These are phyloP conservation scores for Chloebia gouldiae DNA, from an alignment of 2,113 vertebrate species.

Conservation along the genomic window DNA sequence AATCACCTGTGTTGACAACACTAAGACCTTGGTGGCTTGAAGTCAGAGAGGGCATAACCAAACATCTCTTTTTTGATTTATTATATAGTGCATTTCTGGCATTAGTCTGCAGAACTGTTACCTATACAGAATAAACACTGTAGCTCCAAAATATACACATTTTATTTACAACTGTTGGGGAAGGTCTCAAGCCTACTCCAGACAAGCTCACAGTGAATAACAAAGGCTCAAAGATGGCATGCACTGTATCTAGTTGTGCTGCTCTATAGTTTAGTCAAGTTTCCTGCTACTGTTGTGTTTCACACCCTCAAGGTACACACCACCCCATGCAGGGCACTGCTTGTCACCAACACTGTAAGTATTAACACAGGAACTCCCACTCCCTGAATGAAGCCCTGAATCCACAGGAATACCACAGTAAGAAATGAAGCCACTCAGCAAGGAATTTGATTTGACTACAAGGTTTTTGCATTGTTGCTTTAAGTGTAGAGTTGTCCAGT, in stretches of 20 bases:
- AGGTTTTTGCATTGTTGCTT: not conserved
- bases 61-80: not conserved
- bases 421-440: not conserved
- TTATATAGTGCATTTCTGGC: not conserved
- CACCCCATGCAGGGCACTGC: not conserved
- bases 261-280: not conserved
- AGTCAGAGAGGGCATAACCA: not conserved
- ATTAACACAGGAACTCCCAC: not conserved
- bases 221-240: not conserved
- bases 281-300: not conserved
- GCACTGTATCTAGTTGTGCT: not conserved
- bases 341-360: not conserved
- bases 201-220: not conserved
- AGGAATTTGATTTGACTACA: not conserved
- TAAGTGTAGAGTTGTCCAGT: not conserved
- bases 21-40: not conserved
- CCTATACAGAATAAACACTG: not conserved
- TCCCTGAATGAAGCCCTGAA: not conserved
- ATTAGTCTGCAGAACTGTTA: not conserved
- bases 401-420: not conserved
- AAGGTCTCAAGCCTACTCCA: not conserved
- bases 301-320: not conserved
- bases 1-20: not conserved
- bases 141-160: not conserved
- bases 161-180: not conserved